Evolutionary conservation across 2,797 vertebrate genomes (phyloP).

Genomic region (Semaprochilodus insignis): DNA sequence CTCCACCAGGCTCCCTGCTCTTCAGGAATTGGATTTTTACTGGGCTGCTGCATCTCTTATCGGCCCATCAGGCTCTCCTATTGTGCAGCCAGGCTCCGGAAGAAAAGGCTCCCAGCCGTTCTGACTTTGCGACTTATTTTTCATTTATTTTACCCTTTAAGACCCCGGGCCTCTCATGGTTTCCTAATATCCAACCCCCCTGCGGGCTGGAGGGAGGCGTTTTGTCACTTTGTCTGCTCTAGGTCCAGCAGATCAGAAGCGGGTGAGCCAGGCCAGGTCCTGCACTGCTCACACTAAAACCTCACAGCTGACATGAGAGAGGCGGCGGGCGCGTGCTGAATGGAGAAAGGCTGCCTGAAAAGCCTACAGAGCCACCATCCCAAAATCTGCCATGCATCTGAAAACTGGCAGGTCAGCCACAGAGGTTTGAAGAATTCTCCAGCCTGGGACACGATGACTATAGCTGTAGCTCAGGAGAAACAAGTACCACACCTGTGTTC

Average conservation of each 20-base stretch:
- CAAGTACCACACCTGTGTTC: neutral
- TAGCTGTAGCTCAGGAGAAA: neutral
- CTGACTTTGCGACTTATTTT: conserved; percentile 68
- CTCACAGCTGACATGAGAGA: conserved; percentile 40
- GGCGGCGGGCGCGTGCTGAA: conserved; percentile 11
- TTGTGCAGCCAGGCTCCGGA: conserved; percentile 65
- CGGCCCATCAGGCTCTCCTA: conserved; percentile 63
- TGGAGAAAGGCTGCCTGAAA: conserved; percentile 9
- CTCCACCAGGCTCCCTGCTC: conserved; percentile 58
- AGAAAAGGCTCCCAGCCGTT: conserved; percentile 65
- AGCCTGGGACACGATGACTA: neutral
- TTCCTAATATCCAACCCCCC: conserved; percentile 56
- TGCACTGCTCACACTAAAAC: conserved; percentile 37
- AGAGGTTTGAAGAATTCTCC: neutral
- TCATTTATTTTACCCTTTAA: conserved; percentile 68
- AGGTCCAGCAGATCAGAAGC: conserved; percentile 48
- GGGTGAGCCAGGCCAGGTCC: conserved; percentile 37
- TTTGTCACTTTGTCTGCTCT: conserved; percentile 41
- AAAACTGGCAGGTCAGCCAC: neutral
- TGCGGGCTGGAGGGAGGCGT: conserved; percentile 43
- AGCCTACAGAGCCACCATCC: conserved; percentile 5
- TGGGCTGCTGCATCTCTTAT: conserved; percentile 63
- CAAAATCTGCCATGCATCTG: neutral
- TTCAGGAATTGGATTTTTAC: conserved; percentile 69
- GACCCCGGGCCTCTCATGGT: conserved; percentile 48